Evolutionary conservation across 1,140 invertebrate species (phyloP).

Genomic region (Hycleus phaleratus): DNA sequence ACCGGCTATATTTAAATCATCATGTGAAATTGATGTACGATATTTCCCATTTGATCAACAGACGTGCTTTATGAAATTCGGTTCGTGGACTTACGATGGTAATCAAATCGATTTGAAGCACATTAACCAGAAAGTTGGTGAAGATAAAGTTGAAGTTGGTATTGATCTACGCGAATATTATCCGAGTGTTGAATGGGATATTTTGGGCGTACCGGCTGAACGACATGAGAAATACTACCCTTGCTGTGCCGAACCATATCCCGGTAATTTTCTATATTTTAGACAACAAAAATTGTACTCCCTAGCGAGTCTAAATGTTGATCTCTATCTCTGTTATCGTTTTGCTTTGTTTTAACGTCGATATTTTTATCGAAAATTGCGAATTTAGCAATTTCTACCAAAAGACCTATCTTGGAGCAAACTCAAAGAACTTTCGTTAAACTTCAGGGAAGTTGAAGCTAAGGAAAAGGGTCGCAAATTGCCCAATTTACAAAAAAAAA

Average conservation of each 20-base stretch:
- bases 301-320: no score
- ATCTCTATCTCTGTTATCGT: no score
- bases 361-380: no score
- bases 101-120: constrained; percentile 91
- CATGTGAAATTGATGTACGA: constrained; percentile 92
- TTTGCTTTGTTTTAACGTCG: no score
- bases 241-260: constrained; percentile 81
- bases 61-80: constrained; percentile 93
- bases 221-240: constrained; percentile 85
- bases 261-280: constrained; percentile 47
- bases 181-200: constrained; percentile 97
- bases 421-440: no score
- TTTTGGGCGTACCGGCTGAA: constrained; percentile 85
- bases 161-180: constrained; percentile 92
- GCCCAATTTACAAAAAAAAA: no score
- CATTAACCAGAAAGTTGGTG: constrained; percentile 72
- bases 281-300: no score
- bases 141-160: constrained; percentile 76
- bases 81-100: constrained; percentile 97
- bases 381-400: no score
- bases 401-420: no score
- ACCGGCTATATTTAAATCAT: constrained; percentile 96
- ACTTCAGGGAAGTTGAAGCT: no score
- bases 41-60: constrained; percentile 98
- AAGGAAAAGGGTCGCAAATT: no score